Evolutionary conservation across 1,140 invertebrate species (phyloP).

Genomic region (Brachionus plicatilis): DNA sequence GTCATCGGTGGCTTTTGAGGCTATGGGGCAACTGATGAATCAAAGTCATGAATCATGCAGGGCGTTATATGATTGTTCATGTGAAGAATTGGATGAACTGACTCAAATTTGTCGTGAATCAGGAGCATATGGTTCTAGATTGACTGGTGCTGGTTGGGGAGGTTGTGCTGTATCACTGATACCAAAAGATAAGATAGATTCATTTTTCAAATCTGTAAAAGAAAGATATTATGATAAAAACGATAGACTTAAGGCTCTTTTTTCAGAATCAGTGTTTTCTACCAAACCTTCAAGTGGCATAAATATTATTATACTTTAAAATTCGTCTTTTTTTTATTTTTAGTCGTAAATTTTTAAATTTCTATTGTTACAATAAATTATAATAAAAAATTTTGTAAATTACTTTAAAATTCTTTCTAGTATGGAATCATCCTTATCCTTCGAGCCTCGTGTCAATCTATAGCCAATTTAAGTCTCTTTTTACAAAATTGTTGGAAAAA

Average conservation of each 20-base stretch:
- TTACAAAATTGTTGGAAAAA: too few species aligned
- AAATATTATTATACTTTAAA: not conserved
- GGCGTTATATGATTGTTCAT: constrained; percentile 86
- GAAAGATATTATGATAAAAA: constrained; percentile 24
- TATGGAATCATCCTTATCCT: too few species aligned
- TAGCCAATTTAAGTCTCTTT: too few species aligned
- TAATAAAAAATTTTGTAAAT: too few species aligned
- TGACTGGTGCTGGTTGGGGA: constrained; percentile 90
- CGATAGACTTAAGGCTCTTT: not conserved
- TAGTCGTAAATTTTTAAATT: not conserved
- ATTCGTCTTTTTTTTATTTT: not conserved
- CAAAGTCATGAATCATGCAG: constrained; percentile 78
- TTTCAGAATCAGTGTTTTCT: not conserved
- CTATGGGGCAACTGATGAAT: constrained; percentile 77
- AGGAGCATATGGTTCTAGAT: constrained; percentile 72
- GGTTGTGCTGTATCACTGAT: constrained; percentile 85
- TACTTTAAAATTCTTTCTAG: too few species aligned
- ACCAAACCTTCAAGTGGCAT: constrained; percentile 23
- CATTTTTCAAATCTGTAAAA: constrained; percentile 65
- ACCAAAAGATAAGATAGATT: constrained; percentile 62
- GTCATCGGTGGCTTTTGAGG: constrained; percentile 56
- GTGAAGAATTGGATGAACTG: constrained; percentile 75
- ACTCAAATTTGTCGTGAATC: constrained; percentile 69
- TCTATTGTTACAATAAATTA: not conserved
- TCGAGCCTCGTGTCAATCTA: too few species aligned